Percentiles rank a stretch among this genome's conserved stretches.
phyloP scores from a whole-genome alignment of 2,113 vertebrate genomes.

The Artemisiospiza belli region DNA sequence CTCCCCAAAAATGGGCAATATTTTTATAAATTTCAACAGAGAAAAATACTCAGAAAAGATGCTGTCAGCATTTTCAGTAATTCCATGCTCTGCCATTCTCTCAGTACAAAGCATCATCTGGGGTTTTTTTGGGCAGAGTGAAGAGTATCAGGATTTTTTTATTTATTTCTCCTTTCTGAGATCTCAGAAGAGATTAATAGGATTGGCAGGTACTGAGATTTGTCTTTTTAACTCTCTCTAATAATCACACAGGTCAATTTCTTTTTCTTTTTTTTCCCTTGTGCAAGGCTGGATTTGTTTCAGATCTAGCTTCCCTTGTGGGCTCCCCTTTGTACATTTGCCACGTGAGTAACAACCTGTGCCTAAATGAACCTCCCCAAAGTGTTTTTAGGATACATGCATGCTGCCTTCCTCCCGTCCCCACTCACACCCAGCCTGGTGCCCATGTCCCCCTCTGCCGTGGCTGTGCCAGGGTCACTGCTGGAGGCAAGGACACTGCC shows the following conservation, averaged over 20 bases:
- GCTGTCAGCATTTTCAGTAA: not conserved
- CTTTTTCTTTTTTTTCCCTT: not conserved
- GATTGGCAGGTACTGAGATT: fast-evolving
- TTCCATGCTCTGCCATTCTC: not conserved
- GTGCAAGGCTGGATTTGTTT: not conserved
- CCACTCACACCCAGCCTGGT: fast-evolving
- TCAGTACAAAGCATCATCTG: not conserved
- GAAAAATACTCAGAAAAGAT: not conserved
- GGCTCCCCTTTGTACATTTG: not conserved
- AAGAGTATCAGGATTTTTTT: not conserved
- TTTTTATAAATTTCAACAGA: not conserved
- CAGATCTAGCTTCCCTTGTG: not conserved
- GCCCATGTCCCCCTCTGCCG: not conserved
- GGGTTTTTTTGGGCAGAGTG: fast-evolving
- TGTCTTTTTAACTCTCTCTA: not conserved
- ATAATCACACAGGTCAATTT: not conserved
- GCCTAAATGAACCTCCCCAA: fast-evolving
- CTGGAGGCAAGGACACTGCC: fast-evolving
- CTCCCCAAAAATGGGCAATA: not conserved
- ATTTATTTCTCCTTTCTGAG: not conserved
- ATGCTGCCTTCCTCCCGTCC: not conserved
- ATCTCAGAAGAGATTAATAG: not conserved
- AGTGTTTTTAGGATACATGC: fast-evolving
- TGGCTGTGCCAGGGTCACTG: not conserved
- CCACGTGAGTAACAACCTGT: fast-evolving